Base-by-base conservation (phyloP, 2,888 invertebrate species). In the Calameuta idolon region DNA sequence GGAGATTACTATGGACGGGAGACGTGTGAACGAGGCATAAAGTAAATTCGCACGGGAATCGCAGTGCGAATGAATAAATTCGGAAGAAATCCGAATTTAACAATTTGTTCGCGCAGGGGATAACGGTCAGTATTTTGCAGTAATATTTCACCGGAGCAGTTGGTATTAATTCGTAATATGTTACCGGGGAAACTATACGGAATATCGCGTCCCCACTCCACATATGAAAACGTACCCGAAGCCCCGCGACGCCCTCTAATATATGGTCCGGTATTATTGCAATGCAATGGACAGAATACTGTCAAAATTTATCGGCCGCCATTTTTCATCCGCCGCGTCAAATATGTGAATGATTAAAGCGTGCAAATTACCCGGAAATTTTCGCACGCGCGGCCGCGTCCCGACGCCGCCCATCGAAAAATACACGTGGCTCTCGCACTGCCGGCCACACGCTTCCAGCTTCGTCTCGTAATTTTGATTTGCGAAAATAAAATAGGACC, bases 121-220 rank as follows among this genome's bases (percentile, higher is more conserved):
- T 91, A 91, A 91, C 91, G 91, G 89, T 90, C 90, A 90, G 90
- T 90, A 90, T 91, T 91, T 91, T 91, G 89, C 89, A 90, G 91
- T 90, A 91, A 91, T 91, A 91, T 91, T 91, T 91, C 91, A 91
- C 90, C 87, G 91, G 87, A 90, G 90, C 91, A 91, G 91, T 91
- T 91, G 91, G 91, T 91, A 91, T 91, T 91, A 91, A 91, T 91
- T 91, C 91, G 91, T 91, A 91, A 91, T 91, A 91, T 90, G 91
- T 91, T 91, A 90, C 90, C 89, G 88, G 83, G 87, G 87, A 90
- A 91, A 91, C 91, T 91, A 90, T 91, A 90, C 87, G 87, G 87
- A 89, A 86, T 85, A 78, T 86, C 84, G 78, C 78, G 78, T 77
- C 79, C 79, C 68, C 40, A 23, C 71, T 31, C 71, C 71, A 33